Evolutionary conservation across 2,797 vertebrate genomes (phyloP).

Genomic region (Dendrocincla tyrannina): DNA sequence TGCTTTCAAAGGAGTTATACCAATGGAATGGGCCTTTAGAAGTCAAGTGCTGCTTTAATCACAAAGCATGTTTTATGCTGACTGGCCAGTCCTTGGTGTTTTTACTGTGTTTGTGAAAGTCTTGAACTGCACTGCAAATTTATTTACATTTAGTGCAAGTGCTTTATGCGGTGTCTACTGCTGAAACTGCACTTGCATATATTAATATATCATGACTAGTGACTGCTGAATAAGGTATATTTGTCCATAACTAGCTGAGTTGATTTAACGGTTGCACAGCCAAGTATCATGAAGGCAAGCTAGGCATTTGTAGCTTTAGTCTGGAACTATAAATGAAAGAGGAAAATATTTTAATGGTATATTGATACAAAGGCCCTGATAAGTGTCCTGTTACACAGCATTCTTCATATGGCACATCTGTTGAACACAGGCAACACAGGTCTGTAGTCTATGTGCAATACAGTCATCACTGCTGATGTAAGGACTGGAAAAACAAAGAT

Average conservation of each 20-base stretch:
- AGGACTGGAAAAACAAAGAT: neutral
- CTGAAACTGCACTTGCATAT: neutral
- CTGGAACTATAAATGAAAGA: neutral
- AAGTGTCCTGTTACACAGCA: accelerated
- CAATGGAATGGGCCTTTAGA: neutral
- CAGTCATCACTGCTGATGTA: neutral
- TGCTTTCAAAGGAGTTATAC: neutral
- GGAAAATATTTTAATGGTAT: neutral
- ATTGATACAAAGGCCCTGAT: neutral
- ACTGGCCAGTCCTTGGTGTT: neutral
- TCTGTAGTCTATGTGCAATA: neutral
- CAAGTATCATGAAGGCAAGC: neutral
- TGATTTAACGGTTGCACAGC: neutral
- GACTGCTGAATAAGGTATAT: neutral
- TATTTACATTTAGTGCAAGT: neutral
- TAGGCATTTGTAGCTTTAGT: neutral
- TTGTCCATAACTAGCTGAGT: neutral
- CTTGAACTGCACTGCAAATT: neutral
- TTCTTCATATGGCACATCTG: neutral
- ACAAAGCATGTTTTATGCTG: neutral
- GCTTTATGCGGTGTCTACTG: neutral
- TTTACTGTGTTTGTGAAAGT: neutral
- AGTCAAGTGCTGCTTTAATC: neutral
- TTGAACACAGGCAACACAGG: neutral
- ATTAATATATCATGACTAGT: neutral